These are phyloP conservation scores for Eutolmus rufibarbis DNA, from an alignment of 2,888 invertebrate genomes.

Conservation along the genomic window DNA sequence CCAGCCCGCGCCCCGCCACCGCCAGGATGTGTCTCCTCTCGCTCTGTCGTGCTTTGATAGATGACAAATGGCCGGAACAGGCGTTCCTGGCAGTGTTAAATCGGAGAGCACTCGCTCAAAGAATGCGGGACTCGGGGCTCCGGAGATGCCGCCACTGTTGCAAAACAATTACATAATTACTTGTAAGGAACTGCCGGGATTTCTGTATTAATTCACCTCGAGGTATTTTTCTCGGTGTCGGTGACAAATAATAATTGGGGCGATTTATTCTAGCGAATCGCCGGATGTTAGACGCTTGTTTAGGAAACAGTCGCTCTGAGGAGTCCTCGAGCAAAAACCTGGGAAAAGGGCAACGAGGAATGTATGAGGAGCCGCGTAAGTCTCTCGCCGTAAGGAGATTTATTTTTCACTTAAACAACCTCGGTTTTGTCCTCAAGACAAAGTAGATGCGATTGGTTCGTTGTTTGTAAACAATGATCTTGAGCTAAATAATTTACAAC, in stretches of 20 bases:
- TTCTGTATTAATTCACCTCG: background rate
- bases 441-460: background rate
- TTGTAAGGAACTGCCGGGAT: background rate
- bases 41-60: slow-evolving; percentile 10
- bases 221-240: background rate
- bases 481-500: background rate
- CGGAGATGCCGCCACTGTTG: background rate
- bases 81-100: slow-evolving; percentile 4
- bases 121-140: background rate
- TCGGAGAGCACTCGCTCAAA: background rate
- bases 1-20: background rate
- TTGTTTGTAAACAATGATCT: background rate
- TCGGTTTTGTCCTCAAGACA: background rate
- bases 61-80: slow-evolving; percentile 21
- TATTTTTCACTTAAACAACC: background rate
- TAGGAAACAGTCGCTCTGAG: background rate
- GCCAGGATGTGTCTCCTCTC: background rate
- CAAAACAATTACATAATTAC: slow-evolving; percentile 15
- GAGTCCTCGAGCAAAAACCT: background rate
- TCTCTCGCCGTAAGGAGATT: background rate
- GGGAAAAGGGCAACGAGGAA: background rate
- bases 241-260: slow-evolving; percentile 24
- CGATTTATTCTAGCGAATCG: background rate
- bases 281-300: background rate
- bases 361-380: background rate